Percentiles rank a stretch among this genome's conserved stretches.
These are phyloP conservation scores for Drosophila birchii DNA, from an alignment of 2,888 invertebrate species.

Conservation along the genomic window DNA sequence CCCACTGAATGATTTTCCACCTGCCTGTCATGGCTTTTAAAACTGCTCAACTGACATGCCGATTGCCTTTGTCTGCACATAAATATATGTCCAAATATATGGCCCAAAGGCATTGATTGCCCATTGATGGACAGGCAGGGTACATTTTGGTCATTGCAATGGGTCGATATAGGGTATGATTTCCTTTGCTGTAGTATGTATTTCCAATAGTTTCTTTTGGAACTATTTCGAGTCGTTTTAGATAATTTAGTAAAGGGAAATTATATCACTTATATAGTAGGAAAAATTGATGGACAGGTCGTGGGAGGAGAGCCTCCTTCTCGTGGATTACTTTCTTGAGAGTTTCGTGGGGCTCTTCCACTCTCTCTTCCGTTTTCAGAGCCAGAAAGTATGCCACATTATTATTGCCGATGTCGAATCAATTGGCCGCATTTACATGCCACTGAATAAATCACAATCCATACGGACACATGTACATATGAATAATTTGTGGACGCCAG, in stretches of 20 bases:
- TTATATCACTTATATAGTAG: not conserved
- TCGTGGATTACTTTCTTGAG: not conserved
- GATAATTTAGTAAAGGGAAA: not conserved
- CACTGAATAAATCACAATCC: constrained; percentile 34
- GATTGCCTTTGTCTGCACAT: constrained; percentile 39
- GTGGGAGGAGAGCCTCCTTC: not conserved
- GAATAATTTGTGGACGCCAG: constrained; percentile 25
- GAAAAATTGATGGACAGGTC: constrained; percentile 11
- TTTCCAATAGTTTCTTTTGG: not conserved
- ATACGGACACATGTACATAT: constrained; percentile 28
- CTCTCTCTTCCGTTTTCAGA: not conserved
- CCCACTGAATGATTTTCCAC: not conserved
- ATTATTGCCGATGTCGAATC: constrained; percentile 46
- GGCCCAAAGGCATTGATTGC: constrained; percentile 48
- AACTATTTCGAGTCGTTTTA: not conserved
- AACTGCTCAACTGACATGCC: constrained; percentile 38
- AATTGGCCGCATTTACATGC: constrained; percentile 49
- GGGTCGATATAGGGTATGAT: not conserved
- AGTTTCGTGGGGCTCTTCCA: not conserved
- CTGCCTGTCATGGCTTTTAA: constrained; percentile 12
- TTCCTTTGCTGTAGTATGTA: not conserved
- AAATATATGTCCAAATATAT: constrained; percentile 21
- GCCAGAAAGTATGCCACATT: constrained; percentile 58
- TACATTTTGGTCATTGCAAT: constrained; percentile 9
- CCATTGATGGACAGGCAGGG: constrained; percentile 52